phyloP scores from a whole-genome alignment of 2,113 vertebrate genomes.

The Gymnocephalus cernua region DNA sequence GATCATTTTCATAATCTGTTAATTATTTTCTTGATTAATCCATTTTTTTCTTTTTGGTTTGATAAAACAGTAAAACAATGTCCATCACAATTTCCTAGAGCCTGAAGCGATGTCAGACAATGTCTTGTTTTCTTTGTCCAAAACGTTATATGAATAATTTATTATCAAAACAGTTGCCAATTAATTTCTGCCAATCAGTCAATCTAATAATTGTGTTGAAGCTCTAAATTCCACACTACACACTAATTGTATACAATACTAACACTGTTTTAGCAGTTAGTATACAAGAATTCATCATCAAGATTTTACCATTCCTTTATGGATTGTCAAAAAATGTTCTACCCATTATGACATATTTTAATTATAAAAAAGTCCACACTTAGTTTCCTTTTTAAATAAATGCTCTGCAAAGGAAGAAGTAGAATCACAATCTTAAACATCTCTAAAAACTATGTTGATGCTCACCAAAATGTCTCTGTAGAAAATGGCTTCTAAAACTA shows the following conservation, averaged over 20 bases:
- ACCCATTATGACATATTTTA: no score
- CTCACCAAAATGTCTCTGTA: neutral
- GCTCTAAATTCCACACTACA: no score
- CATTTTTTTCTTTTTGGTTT: neutral
- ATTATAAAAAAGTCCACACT: neutral
- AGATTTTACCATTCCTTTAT: neutral
- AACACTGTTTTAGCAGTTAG: neutral
- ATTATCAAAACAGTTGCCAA: no score
- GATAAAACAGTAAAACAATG: no score
- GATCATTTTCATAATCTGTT: neutral
- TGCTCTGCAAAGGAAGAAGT: no score
- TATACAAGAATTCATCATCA: neutral
- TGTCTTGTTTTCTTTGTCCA: no score
- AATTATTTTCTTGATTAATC: neutral
- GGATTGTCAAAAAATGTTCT: neutral
- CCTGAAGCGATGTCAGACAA: no score
- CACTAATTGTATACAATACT: no score
- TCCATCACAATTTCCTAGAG: no score
- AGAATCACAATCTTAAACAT: neutral
- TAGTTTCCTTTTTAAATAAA: neutral
- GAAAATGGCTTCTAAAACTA: neutral
- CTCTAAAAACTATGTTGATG: neutral
- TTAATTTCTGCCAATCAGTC: no score
- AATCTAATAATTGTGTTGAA: no score
- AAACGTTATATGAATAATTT: no score